Percentiles rank a stretch among this genome's conserved stretches.
Conservation (phyloP, 2,113 vertebrate genomes). For the Xiphorhynchus elegans region DNA sequence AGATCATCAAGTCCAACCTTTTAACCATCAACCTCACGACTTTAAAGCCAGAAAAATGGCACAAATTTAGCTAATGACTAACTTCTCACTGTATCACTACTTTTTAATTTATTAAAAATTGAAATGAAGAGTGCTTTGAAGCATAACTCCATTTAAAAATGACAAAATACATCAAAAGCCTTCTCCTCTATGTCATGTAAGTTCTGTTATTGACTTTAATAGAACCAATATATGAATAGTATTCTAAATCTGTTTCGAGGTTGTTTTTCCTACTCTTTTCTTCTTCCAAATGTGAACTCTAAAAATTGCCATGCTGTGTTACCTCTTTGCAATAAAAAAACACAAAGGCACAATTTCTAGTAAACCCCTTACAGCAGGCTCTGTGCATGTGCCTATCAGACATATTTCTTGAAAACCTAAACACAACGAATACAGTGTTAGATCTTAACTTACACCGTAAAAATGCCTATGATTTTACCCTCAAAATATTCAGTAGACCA, state of each 20-base stretch:
- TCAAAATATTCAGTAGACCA: neutral
- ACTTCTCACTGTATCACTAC: neutral
- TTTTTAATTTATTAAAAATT: neutral
- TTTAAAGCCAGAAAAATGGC: neutral
- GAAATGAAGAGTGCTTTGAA: neutral
- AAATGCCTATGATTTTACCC: neutral
- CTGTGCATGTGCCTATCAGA: too few species aligned
- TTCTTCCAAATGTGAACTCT: neutral
- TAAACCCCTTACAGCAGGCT: neutral
- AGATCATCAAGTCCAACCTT: accelerated
- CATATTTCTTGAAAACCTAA: neutral
- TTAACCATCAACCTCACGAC: neutral
- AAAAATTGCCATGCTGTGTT: neutral
- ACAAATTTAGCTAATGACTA: neutral
- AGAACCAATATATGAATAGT: neutral
- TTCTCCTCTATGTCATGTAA: neutral
- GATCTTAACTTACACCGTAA: neutral
- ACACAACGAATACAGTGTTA: neutral
- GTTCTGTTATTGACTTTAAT: neutral
- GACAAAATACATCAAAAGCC: neutral
- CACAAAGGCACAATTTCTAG: neutral
- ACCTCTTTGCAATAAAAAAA: neutral
- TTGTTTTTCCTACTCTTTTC: neutral
- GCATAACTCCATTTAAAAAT: neutral
- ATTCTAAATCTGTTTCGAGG: neutral